Percentiles rank a stretch among this genome's conserved stretches.
Evolutionary conservation across 2,113 vertebrate genomes (phyloP).

Genomic region (Eidolon helvum): DNA sequence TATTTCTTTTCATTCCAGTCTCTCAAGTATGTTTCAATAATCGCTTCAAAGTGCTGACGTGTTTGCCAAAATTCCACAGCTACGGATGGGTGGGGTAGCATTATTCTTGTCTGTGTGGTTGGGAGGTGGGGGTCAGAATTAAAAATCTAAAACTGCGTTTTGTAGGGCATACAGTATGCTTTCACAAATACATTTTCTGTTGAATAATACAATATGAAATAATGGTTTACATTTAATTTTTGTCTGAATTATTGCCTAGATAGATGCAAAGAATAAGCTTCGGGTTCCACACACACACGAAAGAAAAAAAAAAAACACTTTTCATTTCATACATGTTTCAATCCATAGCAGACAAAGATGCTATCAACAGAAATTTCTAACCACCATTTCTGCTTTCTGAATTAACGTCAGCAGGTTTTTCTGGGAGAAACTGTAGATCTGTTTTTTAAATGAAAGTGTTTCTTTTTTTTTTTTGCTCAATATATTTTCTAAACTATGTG

Average conservation of each 20-base stretch:
- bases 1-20: neutral
- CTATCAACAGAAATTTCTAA: neutral
- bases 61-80: neutral
- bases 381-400: neutral
- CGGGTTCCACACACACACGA: neutral
- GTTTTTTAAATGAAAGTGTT: neutral
- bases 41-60: neutral
- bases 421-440: neutral
- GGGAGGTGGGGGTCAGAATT: neutral
- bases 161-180: neutral
- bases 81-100: neutral
- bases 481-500: neutral
- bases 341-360: neutral
- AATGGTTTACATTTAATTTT: neutral
- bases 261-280: neutral
- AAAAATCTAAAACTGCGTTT: accelerated
- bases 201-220: neutral
- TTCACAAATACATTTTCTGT: neutral
- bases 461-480: neutral
- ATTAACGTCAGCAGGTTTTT: neutral
- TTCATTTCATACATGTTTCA: neutral
- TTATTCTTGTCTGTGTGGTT: neutral
- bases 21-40: neutral
- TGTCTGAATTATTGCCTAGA: neutral
- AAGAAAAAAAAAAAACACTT: neutral